Evolutionary conservation across 2,888 invertebrate species (phyloP).

Genomic region (Eupithecia insigniata): DNA sequence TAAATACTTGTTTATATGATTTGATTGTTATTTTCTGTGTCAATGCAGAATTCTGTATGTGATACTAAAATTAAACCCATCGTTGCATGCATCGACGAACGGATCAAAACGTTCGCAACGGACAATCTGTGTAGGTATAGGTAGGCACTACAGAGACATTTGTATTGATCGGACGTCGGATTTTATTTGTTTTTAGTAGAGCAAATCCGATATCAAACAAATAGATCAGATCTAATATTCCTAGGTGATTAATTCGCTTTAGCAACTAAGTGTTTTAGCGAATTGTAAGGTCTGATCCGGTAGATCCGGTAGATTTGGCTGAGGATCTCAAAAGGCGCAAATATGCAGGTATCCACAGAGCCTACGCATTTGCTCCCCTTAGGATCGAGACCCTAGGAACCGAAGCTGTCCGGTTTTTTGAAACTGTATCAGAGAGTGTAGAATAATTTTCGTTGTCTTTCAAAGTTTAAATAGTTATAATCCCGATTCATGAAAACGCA

Average conservation of each 20-base stretch:
- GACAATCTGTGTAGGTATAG: no score
- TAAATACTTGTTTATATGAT: no score
- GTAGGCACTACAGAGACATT: no score
- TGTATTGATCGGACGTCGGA: no score
- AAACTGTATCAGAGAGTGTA: background rate
- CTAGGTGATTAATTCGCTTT: no score
- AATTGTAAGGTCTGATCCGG: background rate
- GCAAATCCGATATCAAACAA: background rate
- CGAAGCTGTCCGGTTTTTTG: background rate
- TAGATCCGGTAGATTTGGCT: background rate
- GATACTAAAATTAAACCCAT: no score
- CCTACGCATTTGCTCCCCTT: background rate
- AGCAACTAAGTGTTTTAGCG: no score
- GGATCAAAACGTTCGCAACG: no score
- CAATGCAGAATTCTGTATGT: no score
- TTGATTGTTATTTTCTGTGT: no score
- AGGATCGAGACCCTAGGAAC: background rate
- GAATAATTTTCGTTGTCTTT: background rate
- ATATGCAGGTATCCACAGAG: background rate
- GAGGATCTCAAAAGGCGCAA: background rate
- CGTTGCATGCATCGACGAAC: no score
- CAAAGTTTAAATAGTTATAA: background rate
- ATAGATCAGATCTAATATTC: background rate
- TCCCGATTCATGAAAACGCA: background rate
- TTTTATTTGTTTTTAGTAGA: no score